Percentiles rank a stretch among this genome's conserved stretches.
Evolutionary conservation across 2,888 invertebrate genomes (phyloP).

Genomic region (Meteorus cinctellus): DNA sequence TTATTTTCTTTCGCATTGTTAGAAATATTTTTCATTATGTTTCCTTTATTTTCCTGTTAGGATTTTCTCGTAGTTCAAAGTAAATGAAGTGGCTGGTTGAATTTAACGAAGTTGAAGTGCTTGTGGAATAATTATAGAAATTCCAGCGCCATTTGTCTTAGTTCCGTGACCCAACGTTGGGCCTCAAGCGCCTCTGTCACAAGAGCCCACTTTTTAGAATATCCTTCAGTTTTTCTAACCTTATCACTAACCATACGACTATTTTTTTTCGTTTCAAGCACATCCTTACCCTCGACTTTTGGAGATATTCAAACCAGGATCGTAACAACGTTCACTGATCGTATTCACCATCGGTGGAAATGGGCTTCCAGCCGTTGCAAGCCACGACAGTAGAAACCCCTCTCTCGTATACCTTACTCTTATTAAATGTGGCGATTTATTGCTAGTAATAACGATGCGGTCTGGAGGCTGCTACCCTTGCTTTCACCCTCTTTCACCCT

Average conservation of each 20-base stretch:
- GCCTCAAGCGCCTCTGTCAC: no score
- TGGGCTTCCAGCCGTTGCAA: constrained; percentile 41
- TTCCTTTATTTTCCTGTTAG: no score
- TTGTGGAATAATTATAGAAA: no score
- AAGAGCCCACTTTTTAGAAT: no score
- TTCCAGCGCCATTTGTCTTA: no score
- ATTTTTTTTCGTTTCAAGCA: constrained; percentile 2
- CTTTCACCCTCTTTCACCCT: constrained; percentile 44
- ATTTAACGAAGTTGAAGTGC: no score
- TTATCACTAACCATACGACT: not conserved
- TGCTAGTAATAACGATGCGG: constrained; percentile 71
- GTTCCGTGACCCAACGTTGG: no score
- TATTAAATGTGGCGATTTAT: constrained; percentile 73
- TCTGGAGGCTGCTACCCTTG: constrained; percentile 55
- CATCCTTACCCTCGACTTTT: not conserved
- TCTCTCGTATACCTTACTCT: constrained; percentile 56
- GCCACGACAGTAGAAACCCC: constrained; percentile 41
- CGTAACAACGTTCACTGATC: not conserved
- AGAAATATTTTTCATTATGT: no score
- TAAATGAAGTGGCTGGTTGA: no score
- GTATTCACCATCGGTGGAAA: constrained; percentile 8
- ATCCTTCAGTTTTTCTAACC: no score
- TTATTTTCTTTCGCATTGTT: no score
- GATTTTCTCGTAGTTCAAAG: no score
- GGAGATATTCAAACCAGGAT: not conserved